Conservation (phyloP, 2,113 vertebrate genomes). For the Sinocyclocheilus rhinocerous region DNA sequence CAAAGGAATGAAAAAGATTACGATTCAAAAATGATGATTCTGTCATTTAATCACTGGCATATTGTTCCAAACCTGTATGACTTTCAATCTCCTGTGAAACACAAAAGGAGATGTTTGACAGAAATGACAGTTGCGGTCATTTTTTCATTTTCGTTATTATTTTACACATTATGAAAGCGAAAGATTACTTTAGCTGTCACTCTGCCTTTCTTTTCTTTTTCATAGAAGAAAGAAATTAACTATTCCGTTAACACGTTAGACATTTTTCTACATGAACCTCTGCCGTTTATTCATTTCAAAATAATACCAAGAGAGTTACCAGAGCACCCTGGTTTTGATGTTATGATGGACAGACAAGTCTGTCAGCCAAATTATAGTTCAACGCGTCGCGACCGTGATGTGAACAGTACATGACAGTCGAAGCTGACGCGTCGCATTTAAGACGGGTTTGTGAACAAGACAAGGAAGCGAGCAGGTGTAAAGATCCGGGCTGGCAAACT, state of each 20-base stretch:
- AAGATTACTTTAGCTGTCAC: background rate
- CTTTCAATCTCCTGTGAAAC: background rate
- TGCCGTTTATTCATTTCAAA: background rate
- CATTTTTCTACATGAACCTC: too few relatives aligned
- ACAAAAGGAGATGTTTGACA: background rate
- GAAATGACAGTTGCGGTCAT: background rate
- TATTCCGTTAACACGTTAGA: background rate
- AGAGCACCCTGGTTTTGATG: background rate
- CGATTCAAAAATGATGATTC: background rate
- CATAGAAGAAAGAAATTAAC: background rate
- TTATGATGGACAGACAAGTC: background rate
- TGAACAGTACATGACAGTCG: slow-evolving; percentile 27
- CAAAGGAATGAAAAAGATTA: background rate
- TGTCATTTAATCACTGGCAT: background rate
- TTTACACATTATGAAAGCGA: background rate
- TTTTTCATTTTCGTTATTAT: background rate
- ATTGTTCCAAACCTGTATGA: background rate
- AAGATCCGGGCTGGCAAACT: slow-evolving; percentile 35
- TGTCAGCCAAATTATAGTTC: too few relatives aligned
- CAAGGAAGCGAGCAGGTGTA: slow-evolving; percentile 58
- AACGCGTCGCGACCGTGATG: slow-evolving; percentile 13
- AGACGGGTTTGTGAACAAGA: slow-evolving; percentile 54
- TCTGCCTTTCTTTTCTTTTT: background rate
- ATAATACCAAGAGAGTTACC: background rate
- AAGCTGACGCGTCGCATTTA: slow-evolving; percentile 2